Evolutionary conservation across 2,888 invertebrate species (phyloP), one percentile per base, ranked within the genome.

Genomic region (Drosophila peninsularis): DNA sequence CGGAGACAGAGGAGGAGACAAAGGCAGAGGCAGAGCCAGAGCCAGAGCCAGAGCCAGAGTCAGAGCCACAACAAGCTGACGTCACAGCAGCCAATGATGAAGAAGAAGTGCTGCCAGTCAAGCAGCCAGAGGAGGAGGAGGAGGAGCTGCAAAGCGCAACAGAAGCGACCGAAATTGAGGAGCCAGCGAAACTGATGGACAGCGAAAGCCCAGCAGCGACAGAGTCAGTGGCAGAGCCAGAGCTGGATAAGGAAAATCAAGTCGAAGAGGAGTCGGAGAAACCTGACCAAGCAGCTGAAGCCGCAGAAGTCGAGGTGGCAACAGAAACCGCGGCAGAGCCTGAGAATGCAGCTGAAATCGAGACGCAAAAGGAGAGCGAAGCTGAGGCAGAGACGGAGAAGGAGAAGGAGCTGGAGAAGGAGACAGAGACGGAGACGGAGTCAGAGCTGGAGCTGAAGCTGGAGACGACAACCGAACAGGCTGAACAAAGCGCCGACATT

Each of bases 401-500:
- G 21, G 49, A 71, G 39, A n/a, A 21, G 37, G 64, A 60, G 45
- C 42, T 42, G 6, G 56, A 58, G 57, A 13, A 49, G 5, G 56
- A 58, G 47, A 39, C 2, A 4, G 24, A 24, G 24, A 24, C 24
- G 9, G 71, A 58, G 41, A 6, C 49, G 17, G 67, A 54, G 17
- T 2, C 45, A 6, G 41, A 62, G 42, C 13, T 11, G 36, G 41
- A 62, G 42, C 19, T 14, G n/a, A 53, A 52, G 49, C 47, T 45
- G 57, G 63, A 55, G 49, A 55, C 67, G 21, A 71, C 74, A 61
- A 57, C 65, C 68, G 75, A 75, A 65, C 75, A 79, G 69, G 64
- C 70, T 58, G 72, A 78, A 80, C 84, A 87, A 88, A 83, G 76
- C 75, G 87, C 84, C 80, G 89, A 88, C 87, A 61, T 73, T 60